These are phyloP conservation scores for Pristionchus arcanus DNA, from an alignment of 2,888 invertebrate genomes.

Conservation along the genomic window DNA sequence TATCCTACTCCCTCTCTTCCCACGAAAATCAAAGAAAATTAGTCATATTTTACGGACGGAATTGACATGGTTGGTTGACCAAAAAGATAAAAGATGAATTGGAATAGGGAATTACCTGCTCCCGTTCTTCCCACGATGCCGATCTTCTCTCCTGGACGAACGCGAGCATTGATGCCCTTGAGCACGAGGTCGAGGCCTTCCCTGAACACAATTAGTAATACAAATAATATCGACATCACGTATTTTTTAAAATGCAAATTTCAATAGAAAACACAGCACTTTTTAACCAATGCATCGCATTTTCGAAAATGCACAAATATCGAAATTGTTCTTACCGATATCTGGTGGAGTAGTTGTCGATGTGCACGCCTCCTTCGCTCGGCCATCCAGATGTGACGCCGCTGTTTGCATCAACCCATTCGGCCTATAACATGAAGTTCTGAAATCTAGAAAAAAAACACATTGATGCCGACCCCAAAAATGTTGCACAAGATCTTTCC, in stretches of 20 bases:
- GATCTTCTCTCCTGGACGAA: conserved; percentile 86
- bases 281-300: too few species aligned
- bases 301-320: too few species aligned
- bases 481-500: too few species aligned
- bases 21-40: too few species aligned
- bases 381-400: conserved; percentile 63
- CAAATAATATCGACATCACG: too few species aligned
- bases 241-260: background rate
- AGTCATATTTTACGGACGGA: too few species aligned
- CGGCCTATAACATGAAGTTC: conserved; percentile 68
- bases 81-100: background rate
- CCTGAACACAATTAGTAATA: too few species aligned
- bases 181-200: conserved; percentile 86
- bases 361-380: conserved; percentile 60
- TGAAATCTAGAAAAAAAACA: too few species aligned
- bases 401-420: conserved; percentile 66
- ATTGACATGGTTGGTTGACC: too few species aligned
- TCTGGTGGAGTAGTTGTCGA: conserved; percentile 65
- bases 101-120: conserved; percentile 63
- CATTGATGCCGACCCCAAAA: too few species aligned
- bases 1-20: too few species aligned
- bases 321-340: background rate
- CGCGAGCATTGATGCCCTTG: conserved; percentile 87
- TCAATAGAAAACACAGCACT: too few species aligned
- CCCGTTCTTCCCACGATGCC: conserved; percentile 79